These are phyloP conservation scores for Tetranychus piercei DNA, from an alignment of 2,888 invertebrate genomes.

Conservation along the genomic window DNA sequence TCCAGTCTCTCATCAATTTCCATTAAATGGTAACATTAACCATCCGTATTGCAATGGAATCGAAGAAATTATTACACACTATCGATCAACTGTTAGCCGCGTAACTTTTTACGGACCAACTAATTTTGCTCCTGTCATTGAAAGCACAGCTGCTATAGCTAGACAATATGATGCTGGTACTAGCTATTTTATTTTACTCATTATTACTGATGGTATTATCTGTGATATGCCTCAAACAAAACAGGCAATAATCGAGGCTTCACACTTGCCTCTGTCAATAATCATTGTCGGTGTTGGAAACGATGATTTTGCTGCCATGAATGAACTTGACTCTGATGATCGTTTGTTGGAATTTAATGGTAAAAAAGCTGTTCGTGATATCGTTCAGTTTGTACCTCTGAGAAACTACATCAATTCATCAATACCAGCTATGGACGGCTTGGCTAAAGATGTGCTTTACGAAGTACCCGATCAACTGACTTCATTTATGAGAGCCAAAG, in stretches of 20 bases:
- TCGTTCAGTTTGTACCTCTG: conserved; percentile 21
- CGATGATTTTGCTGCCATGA: conserved; percentile 44
- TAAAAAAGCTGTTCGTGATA: conserved; percentile 16
- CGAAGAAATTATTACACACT: conserved; percentile 38
- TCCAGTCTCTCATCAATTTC: conserved; percentile 37
- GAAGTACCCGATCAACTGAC: conserved; percentile 18
- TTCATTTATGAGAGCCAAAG: conserved; percentile 19
- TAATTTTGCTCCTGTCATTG: conserved; percentile 38
- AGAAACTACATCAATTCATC: not conserved
- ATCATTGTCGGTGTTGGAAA: conserved; percentile 46
- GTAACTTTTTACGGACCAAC: conserved; percentile 43
- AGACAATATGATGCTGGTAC: conserved; percentile 36
- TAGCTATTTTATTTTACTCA: conserved; percentile 42
- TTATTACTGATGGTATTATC: conserved; percentile 44
- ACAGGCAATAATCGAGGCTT: conserved; percentile 34
- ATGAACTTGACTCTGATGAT: conserved; percentile 42
- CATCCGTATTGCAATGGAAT: conserved; percentile 39
- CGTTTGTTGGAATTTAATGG: conserved; percentile 30
- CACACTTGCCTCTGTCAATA: conserved; percentile 42
- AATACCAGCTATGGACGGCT: conserved; percentile 10
- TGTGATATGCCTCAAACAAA: conserved; percentile 41
- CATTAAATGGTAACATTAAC: conserved; percentile 37
- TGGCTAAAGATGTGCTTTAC: conserved; percentile 18
- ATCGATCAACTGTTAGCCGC: conserved; percentile 36
- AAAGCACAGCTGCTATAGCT: conserved; percentile 34